Percentiles rank a stretch among this genome's conserved stretches.
These are phyloP conservation scores for Spodoptera picta DNA, from an alignment of 2,888 invertebrate species.

Conservation along the genomic window DNA sequence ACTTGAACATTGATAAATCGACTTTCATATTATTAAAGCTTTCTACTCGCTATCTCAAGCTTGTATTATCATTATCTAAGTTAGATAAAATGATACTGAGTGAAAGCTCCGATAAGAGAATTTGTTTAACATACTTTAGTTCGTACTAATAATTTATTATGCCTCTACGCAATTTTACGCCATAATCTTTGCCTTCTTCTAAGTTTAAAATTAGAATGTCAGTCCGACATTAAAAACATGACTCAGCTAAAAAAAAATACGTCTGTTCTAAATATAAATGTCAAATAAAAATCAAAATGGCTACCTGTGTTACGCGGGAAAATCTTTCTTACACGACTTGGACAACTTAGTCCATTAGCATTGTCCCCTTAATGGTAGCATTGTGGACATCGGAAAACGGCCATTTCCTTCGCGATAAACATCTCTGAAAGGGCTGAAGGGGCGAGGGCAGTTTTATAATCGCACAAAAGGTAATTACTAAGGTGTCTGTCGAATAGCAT, in stretches of 20 bases:
- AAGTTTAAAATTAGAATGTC: not conserved
- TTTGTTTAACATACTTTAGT: slow-evolving; percentile 57
- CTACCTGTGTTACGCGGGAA: slow-evolving; percentile 30
- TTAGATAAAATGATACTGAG: slow-evolving; percentile 77
- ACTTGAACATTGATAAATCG: slow-evolving; percentile 79
- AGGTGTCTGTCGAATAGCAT: slow-evolving; percentile 64
- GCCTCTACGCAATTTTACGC: not conserved
- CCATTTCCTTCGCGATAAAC: slow-evolving; percentile 88
- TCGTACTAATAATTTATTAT: slow-evolving; percentile 31
- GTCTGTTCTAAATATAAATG: slow-evolving; percentile 22
- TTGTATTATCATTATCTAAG: slow-evolving; percentile 80
- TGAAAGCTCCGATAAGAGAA: slow-evolving; percentile 82
- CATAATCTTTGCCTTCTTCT: not conserved
- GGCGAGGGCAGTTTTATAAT: slow-evolving; percentile 79
- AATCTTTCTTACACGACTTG: slow-evolving; percentile 62
- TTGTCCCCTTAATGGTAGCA: slow-evolving; percentile 84
- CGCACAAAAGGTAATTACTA: slow-evolving; percentile 81
- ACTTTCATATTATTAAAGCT: slow-evolving; percentile 83
- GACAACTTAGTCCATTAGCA: slow-evolving; percentile 83
- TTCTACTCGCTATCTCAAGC: slow-evolving; percentile 83
- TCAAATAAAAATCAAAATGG: slow-evolving; percentile 51
- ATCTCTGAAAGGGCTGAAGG: slow-evolving; percentile 87
- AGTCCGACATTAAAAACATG: slow-evolving; percentile 22
- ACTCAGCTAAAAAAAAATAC: slow-evolving; percentile 30
- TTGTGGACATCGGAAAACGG: slow-evolving; percentile 88